These are phyloP conservation scores for Kradibia gibbosae DNA, from an alignment of 1,140 invertebrate species.

Conservation along the genomic window DNA sequence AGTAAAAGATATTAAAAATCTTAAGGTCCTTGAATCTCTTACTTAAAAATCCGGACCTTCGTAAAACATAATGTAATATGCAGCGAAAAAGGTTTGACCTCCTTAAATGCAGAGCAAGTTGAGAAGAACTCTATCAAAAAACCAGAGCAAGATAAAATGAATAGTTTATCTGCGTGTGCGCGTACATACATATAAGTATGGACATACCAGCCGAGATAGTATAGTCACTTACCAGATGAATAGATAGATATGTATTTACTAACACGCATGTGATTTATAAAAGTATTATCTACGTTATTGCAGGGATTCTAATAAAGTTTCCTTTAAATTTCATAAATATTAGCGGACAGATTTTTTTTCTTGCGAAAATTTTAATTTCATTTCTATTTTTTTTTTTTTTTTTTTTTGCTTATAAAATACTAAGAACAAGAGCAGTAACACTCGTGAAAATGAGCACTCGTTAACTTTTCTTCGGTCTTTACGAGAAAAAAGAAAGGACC, in stretches of 20 bases:
- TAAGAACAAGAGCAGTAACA: too few species aligned
- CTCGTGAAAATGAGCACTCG: too few species aligned
- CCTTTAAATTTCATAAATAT: too few species aligned
- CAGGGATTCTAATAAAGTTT: too few species aligned
- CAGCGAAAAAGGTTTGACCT: slow-evolving; percentile 5
- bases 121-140: slow-evolving; percentile 18
- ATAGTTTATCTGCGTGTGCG: neutral
- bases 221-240: neutral
- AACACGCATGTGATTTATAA: neutral
- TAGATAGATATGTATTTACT: neutral
- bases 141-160: slow-evolving; percentile 15
- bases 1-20: neutral
- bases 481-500: too few species aligned
- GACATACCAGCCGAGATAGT: neutral
- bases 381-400: too few species aligned
- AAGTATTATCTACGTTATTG: neutral
- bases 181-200: neutral
- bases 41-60: neutral
- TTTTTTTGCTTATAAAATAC: too few species aligned
- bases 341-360: too few species aligned
- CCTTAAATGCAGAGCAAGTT: slow-evolving; percentile 11
- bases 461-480: too few species aligned
- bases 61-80: neutral
- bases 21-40: neutral
- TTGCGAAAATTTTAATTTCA: neutral